Evolutionary conservation across 2,888 invertebrate genomes (phyloP), one percentile per base, ranked within the genome.

Genomic region (Megastigmus dorsalis): DNA sequence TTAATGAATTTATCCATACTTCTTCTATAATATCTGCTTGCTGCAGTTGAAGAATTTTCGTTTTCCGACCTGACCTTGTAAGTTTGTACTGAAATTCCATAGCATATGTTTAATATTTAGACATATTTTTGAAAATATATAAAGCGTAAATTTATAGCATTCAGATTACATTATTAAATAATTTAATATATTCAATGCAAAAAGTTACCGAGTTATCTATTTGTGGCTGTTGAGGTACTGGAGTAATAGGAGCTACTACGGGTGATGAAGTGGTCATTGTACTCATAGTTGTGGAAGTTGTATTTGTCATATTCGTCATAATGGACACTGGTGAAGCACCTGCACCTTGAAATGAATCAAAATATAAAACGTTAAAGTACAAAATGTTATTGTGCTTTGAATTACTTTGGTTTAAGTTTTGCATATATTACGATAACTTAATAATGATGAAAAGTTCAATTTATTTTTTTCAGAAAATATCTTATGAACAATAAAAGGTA

Each of bases 11-110:
- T 28, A 30, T 57, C 26, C 30, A 50, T 80, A 83, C 83, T 57
- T 87, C 86, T 77, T 87, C 86, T 69, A 85, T 82, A 26, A 84
- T 81, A 43, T 87, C 86, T 0, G 84, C 77, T 62, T 82, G 84
- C 62, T 83, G 82, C 3, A 81, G 20, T 71, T 81, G 83, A 30
- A 82, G 72, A 66, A 81, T 78, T 75, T 84, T 84, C 3, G 84
- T 77, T 67, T 83, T 82, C n/a, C 84, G 82, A 3, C 81, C 81
- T 1, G 81, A 77, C 62, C 84, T 80, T 6, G 82, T 77, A 50
- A 79, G 79, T 57, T 85, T 84, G n/a, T 80, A 84, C 84, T 84
- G 41, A 45, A 77, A 79, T 68, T 72, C 13, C n/a, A 77, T 63
- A 65, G 6, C n/a, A n/a, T n/a, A n/a, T n/a, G n/a, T n/a, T n/a